A percentile compares a stretch with the other conserved stretches of the same genome.
These are phyloP conservation scores for Nomada ruficornis DNA, from an alignment of 2,888 invertebrate genomes.

Conservation along the genomic window DNA sequence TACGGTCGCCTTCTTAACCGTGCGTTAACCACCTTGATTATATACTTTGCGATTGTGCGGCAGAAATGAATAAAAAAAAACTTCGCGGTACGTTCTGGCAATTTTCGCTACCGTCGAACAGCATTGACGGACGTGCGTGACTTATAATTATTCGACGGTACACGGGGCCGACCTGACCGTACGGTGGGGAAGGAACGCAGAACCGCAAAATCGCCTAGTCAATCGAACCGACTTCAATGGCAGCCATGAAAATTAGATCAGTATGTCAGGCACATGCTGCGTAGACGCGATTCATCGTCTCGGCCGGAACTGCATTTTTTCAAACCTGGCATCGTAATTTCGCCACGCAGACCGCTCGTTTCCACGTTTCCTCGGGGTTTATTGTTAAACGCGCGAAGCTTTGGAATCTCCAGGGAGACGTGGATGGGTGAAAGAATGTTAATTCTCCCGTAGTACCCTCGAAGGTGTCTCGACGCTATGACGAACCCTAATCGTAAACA, in stretches of 20 bases:
- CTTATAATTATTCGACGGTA: neutral
- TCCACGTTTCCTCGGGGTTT: too few relatives aligned
- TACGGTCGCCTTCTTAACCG: neutral
- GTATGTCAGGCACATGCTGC: constrained; percentile 57
- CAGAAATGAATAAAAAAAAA: too few relatives aligned
- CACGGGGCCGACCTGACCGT: neutral
- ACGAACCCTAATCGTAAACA: constrained; percentile 39
- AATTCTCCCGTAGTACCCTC: too few relatives aligned
- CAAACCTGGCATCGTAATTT: neutral
- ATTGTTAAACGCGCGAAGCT: too few relatives aligned
- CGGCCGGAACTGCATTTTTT: neutral
- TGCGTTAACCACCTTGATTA: neutral
- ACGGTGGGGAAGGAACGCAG: constrained; percentile 8
- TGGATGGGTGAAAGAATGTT: too few relatives aligned
- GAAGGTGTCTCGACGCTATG: too few relatives aligned
- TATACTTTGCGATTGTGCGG: neutral
- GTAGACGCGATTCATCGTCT: constrained; percentile 19
- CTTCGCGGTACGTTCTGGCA: neutral
- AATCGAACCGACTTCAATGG: constrained; percentile 41
- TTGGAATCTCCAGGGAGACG: too few relatives aligned
- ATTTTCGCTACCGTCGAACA: neutral
- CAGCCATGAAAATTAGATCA: constrained; percentile 67
- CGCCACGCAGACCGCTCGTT: constrained; percentile 2
- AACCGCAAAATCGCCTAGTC: constrained; percentile 46
- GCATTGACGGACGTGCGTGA: neutral